Evolutionary conservation across 2,797 vertebrate genomes (phyloP).

Genomic region (Loris lydekkerianus): DNA sequence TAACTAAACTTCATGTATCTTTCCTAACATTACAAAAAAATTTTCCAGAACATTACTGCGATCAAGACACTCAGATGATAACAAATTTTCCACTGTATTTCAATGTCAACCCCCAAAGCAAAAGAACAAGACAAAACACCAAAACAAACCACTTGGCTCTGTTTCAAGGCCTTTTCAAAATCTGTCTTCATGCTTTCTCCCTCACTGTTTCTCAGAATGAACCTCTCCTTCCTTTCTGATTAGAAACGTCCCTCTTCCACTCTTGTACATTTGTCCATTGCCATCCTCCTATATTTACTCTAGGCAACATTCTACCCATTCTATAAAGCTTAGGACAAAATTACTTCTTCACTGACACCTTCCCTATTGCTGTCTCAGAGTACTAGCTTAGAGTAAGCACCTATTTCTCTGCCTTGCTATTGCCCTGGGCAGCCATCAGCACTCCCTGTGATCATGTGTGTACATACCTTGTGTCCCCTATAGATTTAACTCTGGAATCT

Average conservation of each 20-base stretch:
- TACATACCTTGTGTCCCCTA: not conserved
- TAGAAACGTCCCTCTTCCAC: not conserved
- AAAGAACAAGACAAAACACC: constrained; percentile 5
- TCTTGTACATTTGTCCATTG: not conserved
- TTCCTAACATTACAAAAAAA: not conserved
- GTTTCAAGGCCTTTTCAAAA: constrained; percentile 18
- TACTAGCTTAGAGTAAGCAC: not conserved
- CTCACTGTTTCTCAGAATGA: not conserved
- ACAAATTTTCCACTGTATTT: not conserved
- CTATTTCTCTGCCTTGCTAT: not conserved
- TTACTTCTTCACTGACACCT: not conserved
- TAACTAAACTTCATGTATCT: not conserved
- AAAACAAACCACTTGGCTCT: not conserved
- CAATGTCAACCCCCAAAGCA: not conserved
- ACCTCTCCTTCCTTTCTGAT: not conserved
- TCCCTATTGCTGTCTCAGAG: not conserved
- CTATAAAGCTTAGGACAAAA: not conserved
- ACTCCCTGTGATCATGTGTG: not conserved
- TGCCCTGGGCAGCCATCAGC: no score
- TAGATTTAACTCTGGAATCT: not conserved
- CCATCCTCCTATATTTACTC: not conserved
- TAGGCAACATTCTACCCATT: not conserved
- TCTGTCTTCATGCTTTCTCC: not conserved
- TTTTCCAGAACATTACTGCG: not conserved
- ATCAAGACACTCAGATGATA: not conserved